Evolutionary conservation across 2,888 invertebrate genomes (phyloP), one percentile per base, ranked within the genome.

Genomic region (Epinotia nisella): DNA sequence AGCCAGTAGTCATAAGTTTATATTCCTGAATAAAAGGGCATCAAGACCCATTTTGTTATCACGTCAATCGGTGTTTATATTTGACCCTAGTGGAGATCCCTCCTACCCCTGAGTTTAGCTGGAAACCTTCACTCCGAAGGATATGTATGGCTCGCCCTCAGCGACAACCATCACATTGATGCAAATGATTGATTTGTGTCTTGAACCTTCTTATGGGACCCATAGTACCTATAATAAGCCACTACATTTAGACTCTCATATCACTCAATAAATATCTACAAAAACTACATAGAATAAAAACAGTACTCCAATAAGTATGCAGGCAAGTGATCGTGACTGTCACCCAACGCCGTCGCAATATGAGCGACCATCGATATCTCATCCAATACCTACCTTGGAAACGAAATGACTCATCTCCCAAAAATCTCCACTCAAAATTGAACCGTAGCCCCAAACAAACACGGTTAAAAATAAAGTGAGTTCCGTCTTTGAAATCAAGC

Each of bases 311-410:
- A 70, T 70, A 70, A 61, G 51, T 64, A 66, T 60, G 11, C 24
- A 49, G 21, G 10, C 65, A 41, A 24, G 10, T 59, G 60, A 55
- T 66, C 55, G 45, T 55, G 45, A 56, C 41, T 66, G 71, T 61
- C 71, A 55, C 60, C 53, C 41, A 66, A 19, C 2, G n/a, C n/a
- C 41, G 39, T 39, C 55, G 15, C 55, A 29, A 45, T 35, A 66
- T 35, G 53, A 66, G 62, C 24, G 21, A 19, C 64, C 49, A 71
- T 71, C 65, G 51, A 65, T 71, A 71, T 59, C 71, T 59, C 58
- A 65, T 29, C 70, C 45, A n/a, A 45, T 24, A 49, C 9, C 19
- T 24, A 21, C 15, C 4, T 39, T 24, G 10, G 5, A n/a, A n/a
- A 39, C 19, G n/a, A 51, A 68, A 58, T 11, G 61, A 21, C 17